Evolutionary conservation across 92 coral and sea anemone species (phyloP).

Genomic region (Bergia sp.): DNA sequence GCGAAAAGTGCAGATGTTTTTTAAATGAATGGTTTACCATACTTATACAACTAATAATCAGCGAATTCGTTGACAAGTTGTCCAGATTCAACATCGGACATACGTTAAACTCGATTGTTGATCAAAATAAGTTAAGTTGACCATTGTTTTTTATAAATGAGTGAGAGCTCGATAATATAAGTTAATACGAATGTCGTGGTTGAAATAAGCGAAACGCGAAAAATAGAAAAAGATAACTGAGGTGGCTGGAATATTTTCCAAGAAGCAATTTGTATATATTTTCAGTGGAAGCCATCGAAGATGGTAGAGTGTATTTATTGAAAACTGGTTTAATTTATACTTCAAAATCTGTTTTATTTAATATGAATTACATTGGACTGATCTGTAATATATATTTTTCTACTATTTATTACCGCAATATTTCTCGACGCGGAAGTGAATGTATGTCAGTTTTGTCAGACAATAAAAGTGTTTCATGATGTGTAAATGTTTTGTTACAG

Average conservation of each 20-base stretch:
- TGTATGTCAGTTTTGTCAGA: neutral
- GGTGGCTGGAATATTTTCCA: neutral
- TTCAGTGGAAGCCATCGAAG: constrained; percentile 30
- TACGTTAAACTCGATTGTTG: neutral
- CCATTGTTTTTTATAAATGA: neutral
- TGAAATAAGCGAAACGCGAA: neutral
- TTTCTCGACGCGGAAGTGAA: neutral
- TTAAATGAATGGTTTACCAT: neutral
- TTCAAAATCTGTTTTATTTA: constrained; percentile 27
- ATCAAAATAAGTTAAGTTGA: neutral
- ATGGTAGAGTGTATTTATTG: constrained; percentile 29
- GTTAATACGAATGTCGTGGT: neutral
- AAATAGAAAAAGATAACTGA: neutral
- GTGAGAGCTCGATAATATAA: neutral
- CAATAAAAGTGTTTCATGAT: constrained; percentile 27
- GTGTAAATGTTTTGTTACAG: neutral
- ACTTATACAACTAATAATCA: neutral
- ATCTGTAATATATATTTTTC: constrained; percentile 16
- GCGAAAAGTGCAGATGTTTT: neutral
- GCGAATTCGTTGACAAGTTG: neutral
- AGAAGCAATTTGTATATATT: constrained; percentile 25
- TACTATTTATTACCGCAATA: constrained; percentile 31
- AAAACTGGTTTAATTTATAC: constrained; percentile 7
- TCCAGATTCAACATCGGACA: neutral
- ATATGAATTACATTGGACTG: constrained; percentile 6